Percentiles rank a stretch among this genome's conserved stretches.
phyloP scores from a whole-genome alignment of 2,113 vertebrate species.

The Penelope pileata region DNA sequence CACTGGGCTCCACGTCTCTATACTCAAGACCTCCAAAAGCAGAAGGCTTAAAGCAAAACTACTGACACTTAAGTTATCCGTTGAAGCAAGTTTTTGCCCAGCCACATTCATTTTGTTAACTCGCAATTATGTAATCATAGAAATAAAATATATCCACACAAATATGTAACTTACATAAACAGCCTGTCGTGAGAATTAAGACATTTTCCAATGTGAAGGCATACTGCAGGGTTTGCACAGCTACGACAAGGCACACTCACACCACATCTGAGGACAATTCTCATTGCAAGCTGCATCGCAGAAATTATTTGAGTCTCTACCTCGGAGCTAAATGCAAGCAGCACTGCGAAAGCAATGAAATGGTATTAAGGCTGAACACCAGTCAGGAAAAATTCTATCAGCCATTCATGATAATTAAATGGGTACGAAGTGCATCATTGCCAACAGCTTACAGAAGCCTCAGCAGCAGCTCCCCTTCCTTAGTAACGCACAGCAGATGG shows the following conservation, averaged over 20 bases:
- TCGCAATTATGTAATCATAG: neutral
- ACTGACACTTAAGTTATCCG: neutral
- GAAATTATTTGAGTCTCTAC: neutral
- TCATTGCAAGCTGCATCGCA: neutral
- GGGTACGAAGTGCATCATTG: neutral
- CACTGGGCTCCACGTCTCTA: neutral
- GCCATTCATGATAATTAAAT: neutral
- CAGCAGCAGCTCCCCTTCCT: neutral
- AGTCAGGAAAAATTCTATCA: neutral
- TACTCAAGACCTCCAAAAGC: neutral
- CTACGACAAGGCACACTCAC: neutral
- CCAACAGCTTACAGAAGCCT: neutral
- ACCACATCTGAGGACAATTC: neutral
- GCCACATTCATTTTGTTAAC: neutral
- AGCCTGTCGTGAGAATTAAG: neutral
- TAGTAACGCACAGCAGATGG: neutral
- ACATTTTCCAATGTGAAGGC: neutral
- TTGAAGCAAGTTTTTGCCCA: neutral
- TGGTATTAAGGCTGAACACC: neutral
- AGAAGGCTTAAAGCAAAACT: neutral
- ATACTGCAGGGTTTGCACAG: neutral
- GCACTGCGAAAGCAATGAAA: neutral
- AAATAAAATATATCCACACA: neutral
- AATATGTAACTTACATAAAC: neutral
- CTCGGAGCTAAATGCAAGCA: neutral